Evolutionary conservation across 2,888 invertebrate species (phyloP), one percentile per base, ranked within the genome.

Genomic region (Brachycybe producta): DNA sequence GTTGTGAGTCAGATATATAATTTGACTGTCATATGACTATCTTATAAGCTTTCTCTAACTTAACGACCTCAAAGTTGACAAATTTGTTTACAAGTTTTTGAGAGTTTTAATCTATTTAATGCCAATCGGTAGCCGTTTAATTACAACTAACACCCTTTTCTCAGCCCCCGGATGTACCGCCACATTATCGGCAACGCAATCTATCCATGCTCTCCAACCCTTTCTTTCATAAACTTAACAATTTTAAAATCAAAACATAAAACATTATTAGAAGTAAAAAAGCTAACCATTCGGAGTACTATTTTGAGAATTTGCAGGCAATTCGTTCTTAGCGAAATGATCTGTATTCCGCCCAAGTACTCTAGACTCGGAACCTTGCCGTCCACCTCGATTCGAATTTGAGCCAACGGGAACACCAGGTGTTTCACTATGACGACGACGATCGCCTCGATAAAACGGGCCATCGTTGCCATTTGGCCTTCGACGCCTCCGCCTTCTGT

Each of bases 401-500:
- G 54, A 8, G 21, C 39, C 46, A 19, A 39, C 15, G n/a, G n/a
- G n/a, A 5, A 26, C n/a, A n/a, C 19, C 17, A 3, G 32, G 32
- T 27, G 26, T 17, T 24, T 43, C 43, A 19, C 50, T 42, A 26
- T 50, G 50, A n/a, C 42, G 28, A 21, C 50, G 50, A 2, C 44
- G 30, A 19, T 36, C 27, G 36, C 44, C 44, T 19, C 38, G 13
- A 28, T 7, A 8, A 39, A 39, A 48, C 19, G 15, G n/a, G 19
- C 36, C 36, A 17, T 26, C 39, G 7, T 15, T 38, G 8, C 23
- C 23, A 8, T 28, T 64, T 57, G 71, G 64, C 58, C 48, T 44
- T 30, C 55, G 43, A 5, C 50, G 30, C 26, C 21, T 19, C 5
- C 52, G 55, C 44, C 73, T 63, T 51, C 67, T 62, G 53, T 64